Conservation (phyloP, 2,888 invertebrate species). For the Schrankia costaestrigalis region DNA sequence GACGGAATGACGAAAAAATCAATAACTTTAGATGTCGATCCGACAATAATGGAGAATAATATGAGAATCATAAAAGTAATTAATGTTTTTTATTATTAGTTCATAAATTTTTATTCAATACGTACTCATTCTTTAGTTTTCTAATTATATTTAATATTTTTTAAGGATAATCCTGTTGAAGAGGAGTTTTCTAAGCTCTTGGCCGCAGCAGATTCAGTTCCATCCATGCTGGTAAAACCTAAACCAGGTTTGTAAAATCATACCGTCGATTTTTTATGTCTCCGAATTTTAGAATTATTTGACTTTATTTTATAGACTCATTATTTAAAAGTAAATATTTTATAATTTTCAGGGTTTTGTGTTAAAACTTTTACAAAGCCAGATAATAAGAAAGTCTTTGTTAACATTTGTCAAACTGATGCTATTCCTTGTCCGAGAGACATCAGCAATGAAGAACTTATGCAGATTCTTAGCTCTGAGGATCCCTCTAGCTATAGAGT, state of each 20-base stretch:
- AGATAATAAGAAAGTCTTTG: slow-evolving; percentile 87
- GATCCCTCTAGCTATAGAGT: slow-evolving; percentile 87
- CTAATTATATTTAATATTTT: slow-evolving; percentile 12
- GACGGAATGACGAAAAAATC: slow-evolving; percentile 67
- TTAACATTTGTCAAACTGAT: slow-evolving; percentile 91
- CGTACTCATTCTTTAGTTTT: background rate
- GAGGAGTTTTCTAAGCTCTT: slow-evolving; percentile 82
- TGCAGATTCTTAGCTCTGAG: slow-evolving; percentile 84
- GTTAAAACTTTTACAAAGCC: slow-evolving; percentile 86
- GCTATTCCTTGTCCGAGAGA: slow-evolving; percentile 88
- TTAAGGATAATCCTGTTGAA: slow-evolving; percentile 78
- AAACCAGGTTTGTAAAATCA: slow-evolving; percentile 85
- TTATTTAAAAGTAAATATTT: background rate
- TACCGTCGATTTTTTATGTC: no score
- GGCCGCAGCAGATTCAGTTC: slow-evolving; percentile 66
- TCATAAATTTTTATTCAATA: background rate
- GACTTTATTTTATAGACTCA: background rate
- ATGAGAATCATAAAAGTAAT: slow-evolving; percentile 68
- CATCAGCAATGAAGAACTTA: slow-evolving; percentile 85
- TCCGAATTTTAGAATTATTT: no score
- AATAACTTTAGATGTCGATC: slow-evolving; percentile 82
- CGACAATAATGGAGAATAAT: slow-evolving; percentile 81
- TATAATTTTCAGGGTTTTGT: slow-evolving; percentile 84
- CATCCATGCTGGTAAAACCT: slow-evolving; percentile 84
- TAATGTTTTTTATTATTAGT: slow-evolving; percentile 11